phyloP scores from a whole-genome alignment of 64 coral and sea anemone species.

The Trachythela sp. region DNA sequence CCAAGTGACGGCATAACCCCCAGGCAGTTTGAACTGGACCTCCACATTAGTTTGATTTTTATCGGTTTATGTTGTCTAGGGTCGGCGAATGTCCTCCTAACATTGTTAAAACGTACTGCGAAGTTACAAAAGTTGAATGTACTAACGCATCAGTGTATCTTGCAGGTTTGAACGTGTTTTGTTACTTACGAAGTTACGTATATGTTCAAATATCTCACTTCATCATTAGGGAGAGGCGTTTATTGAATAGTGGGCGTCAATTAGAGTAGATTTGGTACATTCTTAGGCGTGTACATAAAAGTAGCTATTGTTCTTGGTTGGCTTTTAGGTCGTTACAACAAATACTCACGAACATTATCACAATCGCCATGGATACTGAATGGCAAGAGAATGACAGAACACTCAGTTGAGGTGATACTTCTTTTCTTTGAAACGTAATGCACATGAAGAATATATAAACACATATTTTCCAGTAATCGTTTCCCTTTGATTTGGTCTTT shows the following conservation, averaged over 20 bases:
- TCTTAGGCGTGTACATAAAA: no score
- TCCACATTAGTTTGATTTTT: background rate
- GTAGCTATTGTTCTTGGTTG: background rate
- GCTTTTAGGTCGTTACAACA: constrained; percentile 80
- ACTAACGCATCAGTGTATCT: constrained; percentile 58
- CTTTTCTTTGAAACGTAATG: background rate
- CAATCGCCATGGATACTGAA: constrained; percentile 90
- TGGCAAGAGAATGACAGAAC: constrained; percentile 60
- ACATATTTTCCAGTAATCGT: background rate
- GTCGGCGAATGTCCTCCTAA: constrained; percentile 65
- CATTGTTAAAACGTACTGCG: background rate
- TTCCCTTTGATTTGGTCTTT: background rate
- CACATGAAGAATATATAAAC: background rate
- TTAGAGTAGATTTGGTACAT: no score
- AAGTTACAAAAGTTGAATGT: constrained; percentile 43
- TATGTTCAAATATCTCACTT: no score
- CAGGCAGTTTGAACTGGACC: no score
- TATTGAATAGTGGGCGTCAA: no score
- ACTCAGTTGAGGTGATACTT: constrained; percentile 73
- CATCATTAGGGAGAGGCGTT: no score
- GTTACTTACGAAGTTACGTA: background rate
- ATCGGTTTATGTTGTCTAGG: constrained; percentile 9
- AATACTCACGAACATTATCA: constrained; percentile 74
- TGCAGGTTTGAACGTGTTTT: constrained; percentile 47
- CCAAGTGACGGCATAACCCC: no score